A percentile compares a stretch with the other conserved stretches of the same genome.
Conservation (phyloP, 23 tunicate species). For the Halocynthia aurantium region DNA sequence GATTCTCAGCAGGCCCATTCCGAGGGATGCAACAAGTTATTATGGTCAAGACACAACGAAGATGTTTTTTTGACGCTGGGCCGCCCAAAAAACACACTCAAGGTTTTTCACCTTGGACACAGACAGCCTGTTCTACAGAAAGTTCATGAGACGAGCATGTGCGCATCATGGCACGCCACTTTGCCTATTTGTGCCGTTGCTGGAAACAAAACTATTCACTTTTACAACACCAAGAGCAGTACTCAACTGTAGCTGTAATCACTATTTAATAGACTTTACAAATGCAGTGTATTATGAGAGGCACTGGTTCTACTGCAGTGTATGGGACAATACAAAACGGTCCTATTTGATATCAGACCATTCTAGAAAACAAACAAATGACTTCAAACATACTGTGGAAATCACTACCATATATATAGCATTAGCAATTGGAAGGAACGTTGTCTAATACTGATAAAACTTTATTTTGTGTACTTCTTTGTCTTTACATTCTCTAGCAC, state of each 20-base stretch:
- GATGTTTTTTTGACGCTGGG: conserved; percentile 86
- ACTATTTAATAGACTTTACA: too few relatives aligned
- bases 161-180: conserved; percentile 65
- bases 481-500: conserved; percentile 64
- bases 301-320: too few relatives aligned
- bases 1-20: conserved; percentile 64
- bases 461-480: conserved; percentile 77
- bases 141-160: conserved; percentile 29
- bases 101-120: conserved; percentile 61
- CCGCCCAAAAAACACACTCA: conserved; percentile 52
- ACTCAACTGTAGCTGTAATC: conserved; percentile 2
- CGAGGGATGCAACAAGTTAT: conserved; percentile 39
- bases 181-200: conserved; percentile 68
- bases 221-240: conserved; percentile 14
- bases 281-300: too few relatives aligned
- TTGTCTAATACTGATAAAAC: conserved; percentile 45
- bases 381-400: too few relatives aligned
- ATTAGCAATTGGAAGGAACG: too few relatives aligned
- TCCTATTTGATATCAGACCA: too few relatives aligned
- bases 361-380: too few relatives aligned
- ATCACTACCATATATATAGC: too few relatives aligned
- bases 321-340: too few relatives aligned
- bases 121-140: conserved; percentile 59
- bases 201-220: conserved; percentile 33
- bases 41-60: conserved; percentile 60